phyloP scores from a whole-genome alignment of 2,797 vertebrate species.

The Pogoniulus pusillus region DNA sequence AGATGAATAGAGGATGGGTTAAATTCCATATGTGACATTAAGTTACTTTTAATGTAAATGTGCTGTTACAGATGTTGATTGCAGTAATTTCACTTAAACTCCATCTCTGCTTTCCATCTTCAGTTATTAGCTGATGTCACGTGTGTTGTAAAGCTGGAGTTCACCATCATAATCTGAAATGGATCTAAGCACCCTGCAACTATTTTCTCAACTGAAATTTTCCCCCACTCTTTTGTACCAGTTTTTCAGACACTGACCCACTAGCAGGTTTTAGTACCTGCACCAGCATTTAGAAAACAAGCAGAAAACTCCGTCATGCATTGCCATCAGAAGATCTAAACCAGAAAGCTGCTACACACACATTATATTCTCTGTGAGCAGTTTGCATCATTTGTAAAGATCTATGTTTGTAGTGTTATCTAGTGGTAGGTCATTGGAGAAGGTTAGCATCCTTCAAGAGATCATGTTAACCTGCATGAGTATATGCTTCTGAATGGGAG shows the following conservation, averaged over 20 bases:
- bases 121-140: background rate
- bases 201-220: background rate
- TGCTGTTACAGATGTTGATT: background rate
- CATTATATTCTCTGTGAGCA: background rate
- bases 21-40: background rate
- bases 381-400: background rate
- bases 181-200: background rate
- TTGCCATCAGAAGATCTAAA: background rate
- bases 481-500: background rate
- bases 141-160: background rate
- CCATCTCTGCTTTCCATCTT: background rate
- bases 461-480: background rate
- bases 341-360: background rate
- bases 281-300: background rate
- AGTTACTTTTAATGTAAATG: background rate
- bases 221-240: background rate
- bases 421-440: background rate
- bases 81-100: background rate
- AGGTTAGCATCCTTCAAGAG: background rate
- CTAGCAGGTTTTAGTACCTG: background rate
- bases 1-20: background rate
- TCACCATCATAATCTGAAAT: background rate
- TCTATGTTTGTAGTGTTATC: background rate
- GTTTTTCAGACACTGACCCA: background rate
- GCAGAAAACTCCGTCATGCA: background rate